phyloP scores from a whole-genome alignment of 2,113 vertebrate genomes.

The Daubentonia madagascariensis region DNA sequence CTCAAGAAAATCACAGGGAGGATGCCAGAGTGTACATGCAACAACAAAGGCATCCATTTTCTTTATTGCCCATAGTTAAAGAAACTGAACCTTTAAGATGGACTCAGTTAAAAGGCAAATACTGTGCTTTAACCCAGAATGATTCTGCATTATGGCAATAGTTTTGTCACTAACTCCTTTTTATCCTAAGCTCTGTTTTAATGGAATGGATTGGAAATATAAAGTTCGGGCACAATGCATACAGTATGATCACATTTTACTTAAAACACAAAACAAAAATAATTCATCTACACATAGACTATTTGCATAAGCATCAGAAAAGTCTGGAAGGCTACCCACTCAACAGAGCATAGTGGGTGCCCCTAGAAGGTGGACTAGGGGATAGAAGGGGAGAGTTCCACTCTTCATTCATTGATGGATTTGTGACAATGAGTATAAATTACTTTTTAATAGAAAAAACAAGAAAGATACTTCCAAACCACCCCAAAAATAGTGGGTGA shows the following conservation, averaged over 20 bases:
- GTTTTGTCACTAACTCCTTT: neutral
- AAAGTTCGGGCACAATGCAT: neutral
- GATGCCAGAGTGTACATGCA: neutral
- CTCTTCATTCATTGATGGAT: neutral
- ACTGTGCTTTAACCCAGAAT: too few species aligned
- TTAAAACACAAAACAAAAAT: neutral
- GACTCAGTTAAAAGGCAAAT: neutral
- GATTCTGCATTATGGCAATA: fast-evolving
- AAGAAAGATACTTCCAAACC: neutral
- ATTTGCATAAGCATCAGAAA: neutral
- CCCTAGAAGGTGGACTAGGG: neutral
- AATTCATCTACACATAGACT: neutral
- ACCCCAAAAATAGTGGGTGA: neutral
- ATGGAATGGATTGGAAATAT: neutral
- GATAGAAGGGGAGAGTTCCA: neutral
- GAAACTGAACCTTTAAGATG: neutral
- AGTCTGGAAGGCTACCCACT: neutral
- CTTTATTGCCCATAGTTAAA: neutral
- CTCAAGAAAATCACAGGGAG: neutral
- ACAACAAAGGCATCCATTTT: neutral
- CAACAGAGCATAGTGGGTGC: neutral
- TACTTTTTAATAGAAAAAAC: neutral
- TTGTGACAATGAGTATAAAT: neutral
- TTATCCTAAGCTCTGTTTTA: neutral
- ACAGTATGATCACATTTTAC: neutral